Evolutionary conservation across 2,888 invertebrate species (phyloP), one percentile per base, ranked within the genome.

Genomic region (Odontocerum albicorne): DNA sequence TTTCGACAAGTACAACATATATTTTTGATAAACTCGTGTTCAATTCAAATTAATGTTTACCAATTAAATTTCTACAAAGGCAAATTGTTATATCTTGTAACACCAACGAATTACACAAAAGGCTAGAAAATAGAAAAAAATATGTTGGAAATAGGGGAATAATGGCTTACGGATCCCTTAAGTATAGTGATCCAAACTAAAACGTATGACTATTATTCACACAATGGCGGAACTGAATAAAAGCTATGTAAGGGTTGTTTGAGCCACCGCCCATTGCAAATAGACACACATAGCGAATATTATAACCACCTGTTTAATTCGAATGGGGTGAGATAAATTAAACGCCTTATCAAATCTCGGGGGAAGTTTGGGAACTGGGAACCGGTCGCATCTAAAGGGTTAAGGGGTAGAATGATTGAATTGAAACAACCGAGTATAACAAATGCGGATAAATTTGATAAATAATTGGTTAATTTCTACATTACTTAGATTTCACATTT

Each of bases 301-400:
- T 43, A 27, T 42, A 54, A 49, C 49, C 55, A 44, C 55, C 49
- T 55, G 55, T 55, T 49, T 55, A 27, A 39, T 44, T 15, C 22
- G 12, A 12, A 38, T 36, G 43, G 53, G 55, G 49, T 49, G 36
- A 36, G 45, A 35, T 32, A 55, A 55, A 55, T 55, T 55, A 49
- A 44, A 36, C 47, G 43, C 47, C 35, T 32, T 22, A n/a, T 12
- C 17, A 15, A 54, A 40, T 42, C 43, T 36, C 45, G 27, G 36
- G 35, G 47, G 54, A 31, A 35, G 35, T 15, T 42, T 33, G 2
- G 10, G 19, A 15, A 7, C n/a, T 21, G 31, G 22, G 32, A 39
- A 49, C 32, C 15, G 27, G 38, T 32, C 38, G 31, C 49, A 49
- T n/a, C 39, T 17, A 45, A 39, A 27, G 38, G 52, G 38, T 45